Base-by-base conservation (phyloP, 2,797 vertebrate genomes). In the Hippopotamyrus pictus region DNA sequence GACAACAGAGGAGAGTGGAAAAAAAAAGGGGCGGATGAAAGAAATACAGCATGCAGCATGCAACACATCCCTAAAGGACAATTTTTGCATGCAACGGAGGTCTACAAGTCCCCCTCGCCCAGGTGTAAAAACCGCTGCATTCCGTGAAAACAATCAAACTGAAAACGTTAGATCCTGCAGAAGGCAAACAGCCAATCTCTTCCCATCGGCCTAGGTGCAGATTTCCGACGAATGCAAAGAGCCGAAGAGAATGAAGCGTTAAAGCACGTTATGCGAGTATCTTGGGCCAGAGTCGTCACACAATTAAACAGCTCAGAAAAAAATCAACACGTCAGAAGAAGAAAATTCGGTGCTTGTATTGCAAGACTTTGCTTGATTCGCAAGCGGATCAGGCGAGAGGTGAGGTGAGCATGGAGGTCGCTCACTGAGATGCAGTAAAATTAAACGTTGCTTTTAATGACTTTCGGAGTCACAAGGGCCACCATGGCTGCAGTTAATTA, bases 391-490 rank as follows among this genome's bases (percentile, higher is more conserved):
- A 94, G 96, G 96, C 96, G 95, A 51, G 94, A 93, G 93, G 93
- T 95, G 95, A 96, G 96, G 96, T 96, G 73, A 9, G 94, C 95
- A 95, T 95, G 96, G 95, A 96, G 94, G 94, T 95, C 95, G 96
- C 95, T 95, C 96, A 96, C 94, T 94, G 95, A 93, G 92, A 93
- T 92, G 94, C 95, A 96, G 96, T 96, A 96, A 93, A 93, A 95
- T 97, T 97, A 96, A 96, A 97, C 96, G 96, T 95, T 95, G 93
- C 96, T 95, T 95, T 96, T 95, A 95, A 95, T 95, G 95, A 95
- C 91, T 92, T 93, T 93, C 93, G 94, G 94, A 94, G 95, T 95
- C 95, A 96, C 93, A 96, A 95, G 96, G 95, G 92, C 92, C 92
- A 95, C 94, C 91, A 92, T 91, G 84, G 91, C 91, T 94, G 93